Conservation (phyloP, 2,888 invertebrate species). For the Leptarthrus brevirostris region DNA sequence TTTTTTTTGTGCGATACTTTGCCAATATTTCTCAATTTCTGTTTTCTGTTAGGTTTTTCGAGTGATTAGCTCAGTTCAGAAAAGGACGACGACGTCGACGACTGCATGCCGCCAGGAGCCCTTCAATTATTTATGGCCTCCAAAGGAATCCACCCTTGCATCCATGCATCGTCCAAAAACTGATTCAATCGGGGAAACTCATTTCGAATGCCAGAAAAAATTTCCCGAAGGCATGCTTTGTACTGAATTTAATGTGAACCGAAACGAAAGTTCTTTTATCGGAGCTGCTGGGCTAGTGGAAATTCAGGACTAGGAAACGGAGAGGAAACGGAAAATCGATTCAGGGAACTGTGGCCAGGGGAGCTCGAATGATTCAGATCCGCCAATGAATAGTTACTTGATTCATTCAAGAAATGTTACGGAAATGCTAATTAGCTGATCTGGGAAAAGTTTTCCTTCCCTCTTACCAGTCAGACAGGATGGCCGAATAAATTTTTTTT, state of each 20-base stretch:
- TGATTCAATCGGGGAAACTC: conserved; percentile 32
- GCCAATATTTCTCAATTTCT: conserved; percentile 11
- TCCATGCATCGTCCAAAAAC: neutral
- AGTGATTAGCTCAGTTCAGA: conserved; percentile 8
- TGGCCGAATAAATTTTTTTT: too few species aligned
- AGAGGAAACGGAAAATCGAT: conserved; percentile 25
- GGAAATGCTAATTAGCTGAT: conserved; percentile 39
- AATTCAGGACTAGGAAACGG: conserved; percentile 5
- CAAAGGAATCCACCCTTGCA: neutral
- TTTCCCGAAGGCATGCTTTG: conserved; percentile 19
- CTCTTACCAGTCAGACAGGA: too few species aligned
- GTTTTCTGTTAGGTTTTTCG: conserved; percentile 9
- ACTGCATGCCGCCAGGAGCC: neutral
- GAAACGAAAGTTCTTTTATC: neutral
- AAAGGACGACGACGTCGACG: neutral
- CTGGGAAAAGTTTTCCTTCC: conserved; percentile 13
- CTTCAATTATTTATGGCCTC: conserved; percentile 14
- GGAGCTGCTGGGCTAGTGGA: neutral
- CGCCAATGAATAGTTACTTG: conserved; percentile 25
- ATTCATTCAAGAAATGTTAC: conserved; percentile 33
- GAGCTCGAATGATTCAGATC: neutral
- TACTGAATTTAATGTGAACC: conserved; percentile 8
- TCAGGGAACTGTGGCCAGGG: neutral
- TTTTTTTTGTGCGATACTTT: neutral
- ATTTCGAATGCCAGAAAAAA: conserved; percentile 22